Percentiles rank a stretch among this genome's conserved stretches.
Evolutionary conservation across 1,140 invertebrate genomes (phyloP).

Genomic region (Melipona quadrifasciata): DNA sequence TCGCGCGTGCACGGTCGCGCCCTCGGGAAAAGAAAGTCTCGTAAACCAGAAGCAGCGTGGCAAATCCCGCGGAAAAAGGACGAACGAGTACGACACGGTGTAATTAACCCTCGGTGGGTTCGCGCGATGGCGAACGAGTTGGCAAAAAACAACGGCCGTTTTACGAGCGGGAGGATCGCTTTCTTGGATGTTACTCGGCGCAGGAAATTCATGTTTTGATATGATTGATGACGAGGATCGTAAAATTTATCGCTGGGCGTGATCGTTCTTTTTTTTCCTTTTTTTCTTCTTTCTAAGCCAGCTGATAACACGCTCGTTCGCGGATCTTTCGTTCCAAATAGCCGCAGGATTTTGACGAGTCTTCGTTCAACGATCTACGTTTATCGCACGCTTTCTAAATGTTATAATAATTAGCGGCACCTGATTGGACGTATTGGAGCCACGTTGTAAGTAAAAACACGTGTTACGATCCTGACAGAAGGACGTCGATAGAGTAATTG

Average conservation of each 20-base stretch:
- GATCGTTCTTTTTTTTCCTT: no score
- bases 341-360: not conserved
- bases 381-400: not conserved
- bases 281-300: no score
- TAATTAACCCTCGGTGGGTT: slow-evolving; percentile 53
- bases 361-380: no score
- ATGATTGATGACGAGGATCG: not conserved
- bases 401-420: not conserved
- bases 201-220: not conserved
- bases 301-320: not conserved
- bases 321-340: not conserved
- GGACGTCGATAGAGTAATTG: slow-evolving; percentile 4
- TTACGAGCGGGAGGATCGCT: slow-evolving; percentile 50
- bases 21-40: slow-evolving; percentile 59
- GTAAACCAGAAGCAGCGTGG: slow-evolving; percentile 25
- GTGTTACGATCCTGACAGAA: not conserved
- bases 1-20: slow-evolving; percentile 14
- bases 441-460: not conserved
- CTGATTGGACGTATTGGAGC: no score
- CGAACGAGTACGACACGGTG: slow-evolving; percentile 15
- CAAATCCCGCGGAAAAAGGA: slow-evolving; percentile 35
- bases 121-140: slow-evolving; percentile 2
- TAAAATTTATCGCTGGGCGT: slow-evolving; percentile 12
- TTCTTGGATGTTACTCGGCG: slow-evolving; percentile 45
- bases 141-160: slow-evolving; percentile 41